phyloP scores from a whole-genome alignment of 2,113 vertebrate species.

The Chrysemys picta region DNA sequence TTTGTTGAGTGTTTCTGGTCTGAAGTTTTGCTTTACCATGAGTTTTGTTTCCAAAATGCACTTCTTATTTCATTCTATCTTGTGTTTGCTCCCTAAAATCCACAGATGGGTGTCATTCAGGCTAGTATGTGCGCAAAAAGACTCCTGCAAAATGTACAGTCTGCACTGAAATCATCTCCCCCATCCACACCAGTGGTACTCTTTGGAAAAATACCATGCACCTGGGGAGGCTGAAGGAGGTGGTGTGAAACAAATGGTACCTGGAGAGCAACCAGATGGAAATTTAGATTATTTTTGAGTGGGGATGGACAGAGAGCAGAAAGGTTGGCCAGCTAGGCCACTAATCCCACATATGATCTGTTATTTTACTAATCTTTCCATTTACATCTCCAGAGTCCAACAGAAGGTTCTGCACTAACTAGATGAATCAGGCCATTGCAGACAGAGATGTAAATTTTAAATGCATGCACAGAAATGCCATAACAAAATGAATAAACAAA shows the following conservation, averaged over 20 bases:
- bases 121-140: neutral
- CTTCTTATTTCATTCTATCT: neutral
- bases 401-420: neutral
- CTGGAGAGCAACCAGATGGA: neutral
- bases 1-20: neutral
- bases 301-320: neutral
- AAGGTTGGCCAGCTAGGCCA: neutral
- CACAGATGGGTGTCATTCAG: neutral
- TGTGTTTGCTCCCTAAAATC: neutral
- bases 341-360: neutral
- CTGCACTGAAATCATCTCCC: neutral
- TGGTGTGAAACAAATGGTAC: accelerated
- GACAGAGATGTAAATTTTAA: neutral
- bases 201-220: neutral
- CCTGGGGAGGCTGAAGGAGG: neutral
- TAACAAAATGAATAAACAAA: slow-evolving; percentile 45
- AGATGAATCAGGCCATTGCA: neutral
- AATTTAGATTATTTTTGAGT: neutral
- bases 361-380: neutral
- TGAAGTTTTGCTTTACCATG: neutral
- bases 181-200: neutral
- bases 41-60: neutral
- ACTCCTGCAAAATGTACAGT: neutral
- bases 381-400: neutral
- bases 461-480: neutral